phyloP scores from a whole-genome alignment of 2,113 vertebrate genomes.

The Istiophorus platypterus region DNA sequence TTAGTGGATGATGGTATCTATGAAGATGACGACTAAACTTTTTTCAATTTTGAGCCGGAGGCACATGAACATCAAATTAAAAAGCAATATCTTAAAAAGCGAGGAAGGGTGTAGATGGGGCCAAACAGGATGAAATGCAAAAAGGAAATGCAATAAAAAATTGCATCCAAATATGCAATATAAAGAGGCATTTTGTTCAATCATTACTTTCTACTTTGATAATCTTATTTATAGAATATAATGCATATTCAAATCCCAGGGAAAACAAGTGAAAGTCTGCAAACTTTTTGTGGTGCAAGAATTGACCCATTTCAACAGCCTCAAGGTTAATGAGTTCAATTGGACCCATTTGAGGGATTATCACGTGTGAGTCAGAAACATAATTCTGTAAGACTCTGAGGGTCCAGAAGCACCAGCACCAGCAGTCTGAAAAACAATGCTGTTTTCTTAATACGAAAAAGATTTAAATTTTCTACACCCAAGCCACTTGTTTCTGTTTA shows the following conservation, averaged over 20 bases:
- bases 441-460: slow-evolving; percentile 47
- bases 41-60: background rate
- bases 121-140: background rate
- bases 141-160: background rate
- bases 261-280: slow-evolving; percentile 37
- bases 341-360: slow-evolving; percentile 67
- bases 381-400: slow-evolving; percentile 75
- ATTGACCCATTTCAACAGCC: slow-evolving; percentile 69
- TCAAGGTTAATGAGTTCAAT: slow-evolving; percentile 76
- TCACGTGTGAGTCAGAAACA: slow-evolving; percentile 70
- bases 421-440: slow-evolving; percentile 51
- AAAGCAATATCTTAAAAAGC: background rate
- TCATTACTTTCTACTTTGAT: background rate
- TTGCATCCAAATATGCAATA: background rate
- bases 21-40: background rate
- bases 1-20: background rate
- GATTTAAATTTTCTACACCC: slow-evolving; percentile 4
- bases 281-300: slow-evolving; percentile 50
- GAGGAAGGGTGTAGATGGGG: background rate
- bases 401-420: slow-evolving; percentile 49
- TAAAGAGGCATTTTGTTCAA: background rate
- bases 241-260: background rate
- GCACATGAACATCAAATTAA: background rate
- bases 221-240: background rate
- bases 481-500: background rate